These are phyloP conservation scores for Alectura lathami DNA, from an alignment of 2,113 vertebrate genomes.

Conservation along the genomic window DNA sequence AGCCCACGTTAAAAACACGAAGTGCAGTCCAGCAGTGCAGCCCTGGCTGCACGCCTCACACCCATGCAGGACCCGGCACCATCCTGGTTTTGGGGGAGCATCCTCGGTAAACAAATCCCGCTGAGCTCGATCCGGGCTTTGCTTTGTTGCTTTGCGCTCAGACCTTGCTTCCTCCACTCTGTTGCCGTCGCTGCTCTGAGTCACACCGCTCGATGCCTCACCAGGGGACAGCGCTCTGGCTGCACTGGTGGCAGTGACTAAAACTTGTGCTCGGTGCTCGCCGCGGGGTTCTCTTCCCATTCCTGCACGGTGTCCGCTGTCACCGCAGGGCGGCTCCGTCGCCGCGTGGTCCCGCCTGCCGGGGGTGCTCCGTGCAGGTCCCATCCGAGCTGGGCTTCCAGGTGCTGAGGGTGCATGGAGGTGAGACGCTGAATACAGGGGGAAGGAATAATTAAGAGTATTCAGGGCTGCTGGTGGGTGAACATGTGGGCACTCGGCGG, in stretches of 20 bases:
- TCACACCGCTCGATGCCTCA: conserved; percentile 70
- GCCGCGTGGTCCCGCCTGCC: background rate
- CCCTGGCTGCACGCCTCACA: background rate
- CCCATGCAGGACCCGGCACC: background rate
- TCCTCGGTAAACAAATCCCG: background rate
- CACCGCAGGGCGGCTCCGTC: background rate
- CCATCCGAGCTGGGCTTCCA: background rate
- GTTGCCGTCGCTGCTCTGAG: conserved; percentile 68
- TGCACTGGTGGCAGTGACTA: conserved; percentile 61
- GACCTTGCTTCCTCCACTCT: conserved; percentile 58
- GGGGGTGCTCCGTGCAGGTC: accelerated
- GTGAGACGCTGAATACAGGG: conserved; percentile 32
- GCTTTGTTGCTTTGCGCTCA: conserved; percentile 65
- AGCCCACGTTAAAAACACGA: background rate
- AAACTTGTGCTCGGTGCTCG: background rate
- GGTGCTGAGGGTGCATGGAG: conserved; percentile 17
- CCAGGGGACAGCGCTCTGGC: conserved; percentile 63
- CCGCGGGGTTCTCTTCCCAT: conserved; percentile 8
- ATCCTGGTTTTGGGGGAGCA: background rate
- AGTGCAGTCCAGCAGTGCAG: background rate
- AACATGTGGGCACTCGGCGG: background rate
- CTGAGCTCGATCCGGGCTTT: background rate
- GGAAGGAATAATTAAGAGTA: conserved; percentile 38
- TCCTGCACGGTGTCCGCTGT: background rate
- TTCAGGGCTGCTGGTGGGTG: background rate